These are phyloP conservation scores for Chiloscyllium punctatum DNA, from an alignment of 2,797 vertebrate genomes.

Conservation along the genomic window DNA sequence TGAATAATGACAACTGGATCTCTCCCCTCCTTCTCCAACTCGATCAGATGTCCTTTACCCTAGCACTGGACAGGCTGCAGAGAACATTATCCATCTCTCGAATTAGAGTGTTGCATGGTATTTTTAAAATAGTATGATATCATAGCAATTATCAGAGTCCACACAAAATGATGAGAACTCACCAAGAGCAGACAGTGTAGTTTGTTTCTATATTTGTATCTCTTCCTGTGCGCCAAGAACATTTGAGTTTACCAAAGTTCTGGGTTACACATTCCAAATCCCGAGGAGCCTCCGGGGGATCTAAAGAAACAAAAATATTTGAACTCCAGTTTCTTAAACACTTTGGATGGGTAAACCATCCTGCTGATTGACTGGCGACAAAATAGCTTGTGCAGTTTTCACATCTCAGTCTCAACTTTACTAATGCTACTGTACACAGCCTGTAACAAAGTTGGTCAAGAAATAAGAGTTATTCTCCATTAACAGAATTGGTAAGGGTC, in stretches of 20 bases:
- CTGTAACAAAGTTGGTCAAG: not conserved
- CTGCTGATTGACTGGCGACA: not conserved
- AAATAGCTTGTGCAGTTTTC: not conserved
- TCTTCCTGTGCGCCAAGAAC: not conserved
- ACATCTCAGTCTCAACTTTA: not conserved
- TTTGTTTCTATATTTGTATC: constrained; percentile 6
- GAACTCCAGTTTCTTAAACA: not conserved
- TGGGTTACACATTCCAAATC: not conserved
- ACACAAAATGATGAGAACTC: not conserved
- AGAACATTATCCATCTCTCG: no score
- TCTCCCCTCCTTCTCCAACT: no score
- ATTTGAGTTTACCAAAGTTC: not conserved
- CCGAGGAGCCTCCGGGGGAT: constrained; percentile 20
- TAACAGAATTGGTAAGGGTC: not conserved
- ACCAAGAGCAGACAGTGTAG: not conserved
- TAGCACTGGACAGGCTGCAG: no score
- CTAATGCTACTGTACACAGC: not conserved
- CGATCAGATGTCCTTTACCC: no score
- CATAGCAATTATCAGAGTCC: not conserved
- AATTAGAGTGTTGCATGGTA: not conserved
- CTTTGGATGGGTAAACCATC: not conserved
- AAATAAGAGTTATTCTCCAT: no score
- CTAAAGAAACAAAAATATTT: not conserved
- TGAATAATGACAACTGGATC: no score
- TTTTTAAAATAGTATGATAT: not conserved